phyloP scores from a whole-genome alignment of 1,140 invertebrate species.

The Formica selysi region DNA sequence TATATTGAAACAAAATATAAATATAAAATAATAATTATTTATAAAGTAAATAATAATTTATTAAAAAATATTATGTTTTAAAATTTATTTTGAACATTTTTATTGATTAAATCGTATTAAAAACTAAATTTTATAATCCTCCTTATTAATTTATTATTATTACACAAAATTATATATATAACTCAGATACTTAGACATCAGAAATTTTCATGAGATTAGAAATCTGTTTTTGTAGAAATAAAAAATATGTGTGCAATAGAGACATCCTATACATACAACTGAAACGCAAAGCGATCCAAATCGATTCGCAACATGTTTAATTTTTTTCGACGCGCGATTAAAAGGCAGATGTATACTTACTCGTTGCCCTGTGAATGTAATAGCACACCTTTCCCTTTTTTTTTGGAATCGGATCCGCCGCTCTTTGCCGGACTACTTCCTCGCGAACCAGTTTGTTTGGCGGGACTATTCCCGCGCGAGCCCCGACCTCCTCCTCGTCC shows the following conservation, averaged over 20 bases:
- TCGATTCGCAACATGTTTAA: slow-evolving; percentile 5
- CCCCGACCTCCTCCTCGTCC: slow-evolving; percentile 53
- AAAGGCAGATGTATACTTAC: slow-evolving; percentile 70
- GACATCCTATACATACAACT: neutral
- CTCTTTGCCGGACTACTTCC: slow-evolving; percentile 78
- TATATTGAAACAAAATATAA: neutral
- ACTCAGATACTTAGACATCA: neutral
- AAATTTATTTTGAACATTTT: too few relatives aligned
- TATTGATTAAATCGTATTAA: too few relatives aligned
- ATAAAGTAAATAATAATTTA: neutral
- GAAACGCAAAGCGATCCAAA: neutral
- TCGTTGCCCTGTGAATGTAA: slow-evolving; percentile 83
- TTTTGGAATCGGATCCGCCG: slow-evolving; percentile 68
- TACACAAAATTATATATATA: too few relatives aligned
- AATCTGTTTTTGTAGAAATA: neutral
- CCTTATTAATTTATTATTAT: too few relatives aligned
- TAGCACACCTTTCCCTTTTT: slow-evolving; percentile 74
- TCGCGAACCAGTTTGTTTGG: slow-evolving; percentile 69
- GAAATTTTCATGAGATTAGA: neutral
- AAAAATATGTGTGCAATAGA: neutral
- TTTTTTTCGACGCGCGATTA: neutral
- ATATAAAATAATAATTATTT: neutral
- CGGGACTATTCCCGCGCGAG: slow-evolving; percentile 77
- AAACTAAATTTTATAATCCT: too few relatives aligned
- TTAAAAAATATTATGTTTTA: neutral